Conservation (phyloP, 1,140 invertebrate genomes). For the Musca domestica region DNA sequence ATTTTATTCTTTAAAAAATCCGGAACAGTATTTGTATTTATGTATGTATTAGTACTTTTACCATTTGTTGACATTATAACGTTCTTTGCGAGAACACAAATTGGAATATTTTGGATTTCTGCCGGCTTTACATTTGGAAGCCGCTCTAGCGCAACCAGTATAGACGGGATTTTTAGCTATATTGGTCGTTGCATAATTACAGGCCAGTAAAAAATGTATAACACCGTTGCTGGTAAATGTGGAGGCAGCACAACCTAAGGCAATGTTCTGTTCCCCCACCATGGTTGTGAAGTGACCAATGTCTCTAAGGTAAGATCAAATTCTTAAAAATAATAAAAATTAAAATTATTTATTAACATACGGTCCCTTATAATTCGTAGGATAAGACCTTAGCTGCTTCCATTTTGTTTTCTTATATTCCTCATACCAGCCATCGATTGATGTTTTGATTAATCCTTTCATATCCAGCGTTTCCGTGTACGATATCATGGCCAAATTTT, state of each 20-base stretch:
- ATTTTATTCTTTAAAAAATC: too few relatives aligned
- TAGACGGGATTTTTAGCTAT: constrained; percentile 41
- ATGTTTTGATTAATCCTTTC: neutral
- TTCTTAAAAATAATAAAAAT: too few relatives aligned
- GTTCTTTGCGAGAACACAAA: constrained; percentile 33
- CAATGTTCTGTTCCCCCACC: constrained; percentile 39
- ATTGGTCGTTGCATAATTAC: constrained; percentile 45
- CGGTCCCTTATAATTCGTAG: neutral
- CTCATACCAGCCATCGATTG: constrained; percentile 10
- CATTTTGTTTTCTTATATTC: constrained; percentile 5
- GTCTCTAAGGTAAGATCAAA: constrained; percentile 25
- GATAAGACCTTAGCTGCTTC: neutral
- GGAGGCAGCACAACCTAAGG: constrained; percentile 37
- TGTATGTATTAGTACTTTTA: too few relatives aligned
- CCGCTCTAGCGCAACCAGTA: constrained; percentile 6
- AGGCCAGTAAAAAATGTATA: constrained; percentile 36
- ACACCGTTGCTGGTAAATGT: constrained; percentile 33
- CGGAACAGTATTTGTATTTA: too few relatives aligned
- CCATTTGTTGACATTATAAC: constrained; percentile 7
- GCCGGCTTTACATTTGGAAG: constrained; percentile 33
- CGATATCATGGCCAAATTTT: constrained; percentile 12
- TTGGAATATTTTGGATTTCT: constrained; percentile 37
- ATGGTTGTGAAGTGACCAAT: constrained; percentile 45
- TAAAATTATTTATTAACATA: neutral
- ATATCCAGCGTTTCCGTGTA: neutral